phyloP scores from a whole-genome alignment of 2,797 vertebrate genomes.

The Amphiprion clarkii region DNA sequence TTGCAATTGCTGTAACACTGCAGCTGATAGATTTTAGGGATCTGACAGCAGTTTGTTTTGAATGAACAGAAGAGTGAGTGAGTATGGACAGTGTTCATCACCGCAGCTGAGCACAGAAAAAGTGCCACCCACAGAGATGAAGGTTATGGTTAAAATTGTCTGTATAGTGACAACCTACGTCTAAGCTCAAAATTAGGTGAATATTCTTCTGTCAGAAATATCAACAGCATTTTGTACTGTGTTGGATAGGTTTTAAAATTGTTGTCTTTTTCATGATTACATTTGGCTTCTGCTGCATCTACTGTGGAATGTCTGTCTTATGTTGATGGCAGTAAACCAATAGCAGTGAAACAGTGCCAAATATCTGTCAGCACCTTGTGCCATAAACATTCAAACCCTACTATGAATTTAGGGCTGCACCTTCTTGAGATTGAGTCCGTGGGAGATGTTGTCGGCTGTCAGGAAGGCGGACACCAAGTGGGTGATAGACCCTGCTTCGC shows the following conservation, averaged over 20 bases:
- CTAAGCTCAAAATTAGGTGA: too few relatives aligned
- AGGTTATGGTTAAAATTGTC: too few relatives aligned
- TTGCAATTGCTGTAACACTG: too few relatives aligned
- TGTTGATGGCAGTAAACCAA: neutral
- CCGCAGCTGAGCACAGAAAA: too few relatives aligned
- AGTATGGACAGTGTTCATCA: too few relatives aligned
- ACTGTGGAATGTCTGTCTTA: neutral
- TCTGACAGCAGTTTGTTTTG: neutral
- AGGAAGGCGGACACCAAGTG: conserved; percentile 96
- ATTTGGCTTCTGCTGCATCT: neutral
- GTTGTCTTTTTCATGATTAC: neutral
- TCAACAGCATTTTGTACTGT: too few relatives aligned
- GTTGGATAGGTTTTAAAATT: neutral
- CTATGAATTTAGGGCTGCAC: conserved; percentile 70
- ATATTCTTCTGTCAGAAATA: too few relatives aligned
- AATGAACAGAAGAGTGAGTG: neutral
- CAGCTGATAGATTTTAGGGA: neutral
- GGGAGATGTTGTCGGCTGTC: conserved; percentile 97
- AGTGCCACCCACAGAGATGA: too few relatives aligned
- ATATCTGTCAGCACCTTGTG: neutral
- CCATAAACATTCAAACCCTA: neutral
- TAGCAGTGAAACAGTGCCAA: too few relatives aligned
- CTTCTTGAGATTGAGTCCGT: conserved; percentile 97
- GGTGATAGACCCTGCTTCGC: conserved; percentile 97
- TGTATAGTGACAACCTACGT: too few relatives aligned